Evolutionary conservation across 1,140 invertebrate genomes (phyloP), one percentile per base, ranked within the genome.

Genomic region (Drosophila jambulina): DNA sequence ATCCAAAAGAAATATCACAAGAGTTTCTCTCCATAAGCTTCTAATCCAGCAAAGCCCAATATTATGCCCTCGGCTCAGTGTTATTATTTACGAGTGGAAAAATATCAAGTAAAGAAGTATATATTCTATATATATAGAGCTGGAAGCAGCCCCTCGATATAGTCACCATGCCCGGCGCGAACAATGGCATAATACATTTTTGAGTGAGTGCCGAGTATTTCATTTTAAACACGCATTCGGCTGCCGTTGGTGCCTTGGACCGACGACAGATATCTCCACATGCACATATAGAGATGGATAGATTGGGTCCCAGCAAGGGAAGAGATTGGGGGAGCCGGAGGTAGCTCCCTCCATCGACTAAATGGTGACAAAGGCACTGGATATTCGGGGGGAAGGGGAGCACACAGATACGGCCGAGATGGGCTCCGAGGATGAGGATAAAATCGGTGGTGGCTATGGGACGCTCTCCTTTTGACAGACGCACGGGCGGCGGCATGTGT

Each of bases 401-500:
- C 21, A 43, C 42, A 46, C 21, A 46, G 57, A 32, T 38, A 54
- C 51, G 21, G 42, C 25, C 36, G 23, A 36, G 58, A 25, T 51
- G 61, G 57, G 62, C 57, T 51, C 59, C n/a, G 60, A 49, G 69
- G 45, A 32, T 70, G 65, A 34, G 63, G 27, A 17, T 29, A 21
- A 43, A 61, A 61, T 62, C 45, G 51, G 59, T 56, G 78, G 78
- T 69, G 27, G 78, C 43, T 32, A 27, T 60, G 78, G 59, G 65
- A 72, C 60, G 57, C 67, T 75, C 67, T 72, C 71, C 76, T 86
- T 87, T 84, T 91, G 84, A 88, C 84, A 88, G 84, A 88, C 84
- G 84, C 85, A 90, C 85, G 85, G 84, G 77, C 83, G 83, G 85
- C 85, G 85, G 85, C 85, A 90, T 90, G 85, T 90, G 85, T 90